Evolutionary conservation across 2,797 vertebrate species (phyloP).

Genomic region (Gallinago solitaria): DNA sequence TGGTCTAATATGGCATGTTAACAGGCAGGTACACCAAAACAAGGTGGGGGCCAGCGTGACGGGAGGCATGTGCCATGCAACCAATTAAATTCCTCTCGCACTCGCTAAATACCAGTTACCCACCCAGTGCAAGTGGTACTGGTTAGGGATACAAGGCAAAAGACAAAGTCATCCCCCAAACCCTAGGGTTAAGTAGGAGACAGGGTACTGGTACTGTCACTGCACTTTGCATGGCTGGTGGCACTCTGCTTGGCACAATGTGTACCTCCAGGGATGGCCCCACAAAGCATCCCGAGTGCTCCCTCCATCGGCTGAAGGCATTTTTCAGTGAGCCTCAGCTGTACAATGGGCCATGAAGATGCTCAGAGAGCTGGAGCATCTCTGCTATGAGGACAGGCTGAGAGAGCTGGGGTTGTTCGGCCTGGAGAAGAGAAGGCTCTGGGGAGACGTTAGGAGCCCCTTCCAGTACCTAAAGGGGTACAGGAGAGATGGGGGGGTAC

Average conservation of each 20-base stretch:
- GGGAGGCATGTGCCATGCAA: accelerated
- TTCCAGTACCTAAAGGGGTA: no score
- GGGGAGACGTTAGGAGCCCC: no score
- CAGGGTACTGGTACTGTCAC: background rate
- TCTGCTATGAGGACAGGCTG: no score
- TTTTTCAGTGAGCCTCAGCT: background rate
- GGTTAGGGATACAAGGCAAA: background rate
- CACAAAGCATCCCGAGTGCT: background rate
- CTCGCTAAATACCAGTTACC: background rate
- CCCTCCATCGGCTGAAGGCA: background rate
- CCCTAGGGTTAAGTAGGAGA: background rate
- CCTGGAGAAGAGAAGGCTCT: no score
- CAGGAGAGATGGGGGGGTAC: no score
- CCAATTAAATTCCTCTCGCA: background rate
- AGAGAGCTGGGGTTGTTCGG: no score
- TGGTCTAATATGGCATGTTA: background rate
- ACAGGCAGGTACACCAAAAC: background rate
- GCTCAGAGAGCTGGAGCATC: no score
- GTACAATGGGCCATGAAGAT: no score
- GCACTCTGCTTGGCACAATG: accelerated
- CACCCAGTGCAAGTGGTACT: accelerated
- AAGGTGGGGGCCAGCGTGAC: background rate
- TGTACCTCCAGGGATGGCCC: background rate
- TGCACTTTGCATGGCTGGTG: no score
- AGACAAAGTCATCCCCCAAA: background rate